Base-by-base conservation (phyloP, 2,113 vertebrate species). In the Zapus hudsonius region DNA sequence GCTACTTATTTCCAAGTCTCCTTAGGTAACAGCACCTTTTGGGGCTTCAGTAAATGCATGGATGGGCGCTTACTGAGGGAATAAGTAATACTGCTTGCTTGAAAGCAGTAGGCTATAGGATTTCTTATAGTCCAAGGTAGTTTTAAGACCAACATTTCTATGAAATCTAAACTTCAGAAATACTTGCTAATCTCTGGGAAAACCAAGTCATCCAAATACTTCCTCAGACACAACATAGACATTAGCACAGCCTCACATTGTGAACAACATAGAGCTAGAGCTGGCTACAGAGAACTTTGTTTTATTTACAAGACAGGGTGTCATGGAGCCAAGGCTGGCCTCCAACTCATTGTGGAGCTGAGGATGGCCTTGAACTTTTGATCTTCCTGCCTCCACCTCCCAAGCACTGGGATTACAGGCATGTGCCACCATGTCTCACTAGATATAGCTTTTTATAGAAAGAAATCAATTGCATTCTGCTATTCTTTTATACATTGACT, bases 101-200 rank as follows among this genome's bases (percentile, higher is more conserved):
- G 22, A 90, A 76, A 94, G 42, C 7, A 92, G 63, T 79, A 15
- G 52, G 78, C 44, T 79, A 61, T 1, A 82, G 74, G 70, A 85
- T n/a, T 87, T 55, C 73, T 16, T 29, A 75, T 27, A 15, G 55
- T 75, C 44, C 57, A 84, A 29, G 79, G 83, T 78, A 82, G 74
- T 79, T 82, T 94, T 89, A 92, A 92, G 72, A 89, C n/a, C 78
- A 84, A 75, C 0, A 29, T 84, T 93, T 87, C 63, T 78, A 76
- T 80, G 86, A 92, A 86, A 67, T 87, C 16, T 40, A 55, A 89
- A 87, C 59, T n/a, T 92, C 42, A 92, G 63, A 96, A 74, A n/a
- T 16, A 75, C 25, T 66, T 93, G 40, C 38, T 8, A 27, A 67
- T 47, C 36, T 64, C 36, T 63, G 47, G 69, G 27, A 57, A 92